Conservation (phyloP, 2,113 vertebrate genomes). For the Vanacampus margaritifer region DNA sequence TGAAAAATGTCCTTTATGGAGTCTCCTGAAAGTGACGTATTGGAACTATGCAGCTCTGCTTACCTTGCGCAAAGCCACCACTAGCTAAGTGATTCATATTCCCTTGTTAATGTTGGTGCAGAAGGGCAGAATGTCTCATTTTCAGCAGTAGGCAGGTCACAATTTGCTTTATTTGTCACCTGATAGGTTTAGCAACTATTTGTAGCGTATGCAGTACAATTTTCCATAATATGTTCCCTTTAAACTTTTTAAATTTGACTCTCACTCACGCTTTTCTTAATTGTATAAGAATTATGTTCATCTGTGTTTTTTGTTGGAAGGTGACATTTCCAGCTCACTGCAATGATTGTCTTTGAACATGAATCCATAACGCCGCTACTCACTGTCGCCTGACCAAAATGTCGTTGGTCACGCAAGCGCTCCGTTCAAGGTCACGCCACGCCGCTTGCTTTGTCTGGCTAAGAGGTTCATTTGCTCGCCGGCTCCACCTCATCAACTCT, state of each 20-base stretch:
- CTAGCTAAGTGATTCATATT: too few relatives aligned
- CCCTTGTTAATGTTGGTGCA: too few relatives aligned
- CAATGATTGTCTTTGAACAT: conserved; percentile 25
- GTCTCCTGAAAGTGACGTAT: too few relatives aligned
- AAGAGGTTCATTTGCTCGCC: conserved; percentile 66
- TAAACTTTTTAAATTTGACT: not conserved
- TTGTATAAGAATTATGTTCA: not conserved
- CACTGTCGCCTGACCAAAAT: conserved; percentile 43
- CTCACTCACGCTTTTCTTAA: not conserved
- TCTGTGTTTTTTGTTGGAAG: not conserved
- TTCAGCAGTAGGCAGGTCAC: too few relatives aligned
- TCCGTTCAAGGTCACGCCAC: conserved; percentile 57
- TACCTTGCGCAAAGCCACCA: too few relatives aligned
- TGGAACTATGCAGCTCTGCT: too few relatives aligned
- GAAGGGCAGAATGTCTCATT: too few relatives aligned
- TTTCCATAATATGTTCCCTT: not conserved
- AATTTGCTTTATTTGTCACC: not conserved
- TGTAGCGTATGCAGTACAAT: not conserved
- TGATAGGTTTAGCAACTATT: not conserved
- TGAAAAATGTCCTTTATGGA: too few relatives aligned
- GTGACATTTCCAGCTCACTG: conserved; percentile 2
- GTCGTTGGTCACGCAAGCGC: conserved; percentile 44
- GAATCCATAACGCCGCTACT: conserved; percentile 41
- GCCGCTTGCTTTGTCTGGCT: conserved; percentile 56
- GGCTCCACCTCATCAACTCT: conserved; percentile 69